These are phyloP conservation scores for Hippocampus comes DNA, from an alignment of 2,113 vertebrate genomes.

Conservation along the genomic window DNA sequence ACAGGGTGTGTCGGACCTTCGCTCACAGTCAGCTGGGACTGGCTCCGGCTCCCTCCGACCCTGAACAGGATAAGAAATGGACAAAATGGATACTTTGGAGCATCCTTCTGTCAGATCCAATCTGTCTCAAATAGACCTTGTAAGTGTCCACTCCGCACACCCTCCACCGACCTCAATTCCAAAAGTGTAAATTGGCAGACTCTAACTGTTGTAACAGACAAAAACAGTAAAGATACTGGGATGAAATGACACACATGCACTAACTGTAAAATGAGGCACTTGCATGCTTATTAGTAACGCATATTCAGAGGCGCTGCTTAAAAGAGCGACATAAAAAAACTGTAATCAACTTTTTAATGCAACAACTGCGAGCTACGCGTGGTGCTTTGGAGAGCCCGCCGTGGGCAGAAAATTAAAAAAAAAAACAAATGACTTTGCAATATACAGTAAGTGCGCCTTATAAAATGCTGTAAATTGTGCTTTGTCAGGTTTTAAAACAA, in stretches of 20 bases:
- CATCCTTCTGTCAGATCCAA: neutral
- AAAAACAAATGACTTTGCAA: slow-evolving; percentile 12
- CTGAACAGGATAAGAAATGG: neutral
- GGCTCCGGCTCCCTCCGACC: neutral
- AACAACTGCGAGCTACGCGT: neutral
- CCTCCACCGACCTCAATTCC: neutral
- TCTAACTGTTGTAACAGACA: neutral
- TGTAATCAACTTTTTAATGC: neutral
- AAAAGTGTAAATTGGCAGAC: neutral
- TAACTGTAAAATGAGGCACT: neutral
- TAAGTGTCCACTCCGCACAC: neutral
- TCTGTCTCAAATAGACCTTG: neutral
- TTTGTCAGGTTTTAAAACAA: neutral
- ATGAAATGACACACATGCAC: neutral
- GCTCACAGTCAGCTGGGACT: neutral
- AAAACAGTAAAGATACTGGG: neutral
- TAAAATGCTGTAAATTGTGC: neutral
- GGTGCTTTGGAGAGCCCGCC: neutral
- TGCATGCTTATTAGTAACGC: neutral
- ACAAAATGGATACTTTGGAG: neutral
- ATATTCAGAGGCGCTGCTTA: slow-evolving; percentile 5
- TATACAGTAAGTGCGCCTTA: neutral
- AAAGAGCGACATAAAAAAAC: neutral
- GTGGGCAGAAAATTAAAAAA: slow-evolving; percentile 10
- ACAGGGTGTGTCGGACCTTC: neutral